Conservation (phyloP, 2,797 vertebrate species). For the Apogon talboti region DNA sequence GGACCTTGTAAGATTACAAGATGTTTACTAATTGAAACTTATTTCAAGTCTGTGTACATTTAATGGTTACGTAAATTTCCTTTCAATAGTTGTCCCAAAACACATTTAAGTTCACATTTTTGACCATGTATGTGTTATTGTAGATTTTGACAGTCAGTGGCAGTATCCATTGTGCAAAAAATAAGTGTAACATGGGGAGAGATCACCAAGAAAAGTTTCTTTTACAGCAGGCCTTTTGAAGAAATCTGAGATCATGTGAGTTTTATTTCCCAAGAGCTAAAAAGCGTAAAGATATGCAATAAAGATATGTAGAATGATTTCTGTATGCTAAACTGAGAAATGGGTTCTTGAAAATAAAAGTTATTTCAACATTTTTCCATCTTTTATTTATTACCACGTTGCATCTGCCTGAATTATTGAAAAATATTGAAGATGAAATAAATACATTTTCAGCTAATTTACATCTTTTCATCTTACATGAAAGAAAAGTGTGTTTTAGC, state of each 20-base stretch:
- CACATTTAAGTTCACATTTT: slow-evolving; percentile 7
- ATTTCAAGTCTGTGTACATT: neutral
- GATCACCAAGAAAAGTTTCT: neutral
- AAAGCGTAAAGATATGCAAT: no score
- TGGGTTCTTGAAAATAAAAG: neutral
- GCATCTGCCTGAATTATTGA: neutral
- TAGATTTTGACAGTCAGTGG: neutral
- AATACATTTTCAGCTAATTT: no score
- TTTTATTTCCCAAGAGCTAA: neutral
- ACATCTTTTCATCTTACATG: no score
- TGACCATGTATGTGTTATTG: slow-evolving; percentile 2
- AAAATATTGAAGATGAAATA: no score
- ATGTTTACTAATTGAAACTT: neutral
- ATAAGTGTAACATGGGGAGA: no score
- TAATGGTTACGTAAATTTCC: slow-evolving; percentile 7
- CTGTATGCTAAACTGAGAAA: neutral
- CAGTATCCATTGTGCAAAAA: neutral
- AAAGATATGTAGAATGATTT: no score
- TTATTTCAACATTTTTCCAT: neutral
- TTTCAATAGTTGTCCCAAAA: neutral
- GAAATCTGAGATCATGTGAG: neutral
- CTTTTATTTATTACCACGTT: no score
- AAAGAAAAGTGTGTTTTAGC: no score
- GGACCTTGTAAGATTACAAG: neutral
- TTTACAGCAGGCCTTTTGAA: neutral